Conservation (phyloP, 1,140 invertebrate genomes). For the Galleria mellonella region DNA sequence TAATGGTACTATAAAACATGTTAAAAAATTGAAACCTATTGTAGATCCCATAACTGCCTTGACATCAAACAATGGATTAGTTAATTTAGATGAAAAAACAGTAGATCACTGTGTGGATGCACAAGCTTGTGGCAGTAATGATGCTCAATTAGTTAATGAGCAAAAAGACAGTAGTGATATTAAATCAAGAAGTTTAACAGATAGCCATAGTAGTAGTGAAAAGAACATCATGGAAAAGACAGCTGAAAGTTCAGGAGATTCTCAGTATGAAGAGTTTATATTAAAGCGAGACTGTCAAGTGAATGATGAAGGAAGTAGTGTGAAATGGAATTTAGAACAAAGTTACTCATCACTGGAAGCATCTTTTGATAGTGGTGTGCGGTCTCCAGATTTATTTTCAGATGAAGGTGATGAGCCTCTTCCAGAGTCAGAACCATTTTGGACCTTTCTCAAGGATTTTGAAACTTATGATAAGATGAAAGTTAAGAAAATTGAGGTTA, state of each 20-base stretch:
- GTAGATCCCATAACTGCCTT: constrained; percentile 56
- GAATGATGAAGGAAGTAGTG: constrained; percentile 27
- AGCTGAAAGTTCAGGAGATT: constrained; percentile 36
- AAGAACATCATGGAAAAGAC: constrained; percentile 20
- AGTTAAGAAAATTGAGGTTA: constrained; percentile 62
- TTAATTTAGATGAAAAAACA: constrained; percentile 29
- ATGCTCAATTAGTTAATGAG: constrained; percentile 7
- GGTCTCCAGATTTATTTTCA: constrained; percentile 76
- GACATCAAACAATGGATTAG: constrained; percentile 29
- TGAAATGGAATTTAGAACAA: constrained; percentile 55
- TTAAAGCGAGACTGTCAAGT: constrained; percentile 19
- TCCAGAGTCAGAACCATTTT: constrained; percentile 36
- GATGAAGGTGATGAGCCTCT: constrained; percentile 58
- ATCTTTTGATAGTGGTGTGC: constrained; percentile 65
- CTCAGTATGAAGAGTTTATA: constrained; percentile 37
- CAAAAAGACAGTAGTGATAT: background rate
- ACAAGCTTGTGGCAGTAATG: constrained; percentile 7
- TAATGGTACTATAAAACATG: constrained; percentile 67
- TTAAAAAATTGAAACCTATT: constrained; percentile 64
- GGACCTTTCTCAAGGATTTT: constrained; percentile 55
- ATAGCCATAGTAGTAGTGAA: constrained; percentile 31
- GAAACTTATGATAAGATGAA: constrained; percentile 58
- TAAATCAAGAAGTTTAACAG: constrained; percentile 3
- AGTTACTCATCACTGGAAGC: constrained; percentile 61
- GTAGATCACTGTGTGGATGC: constrained; percentile 6